phyloP scores from a whole-genome alignment of 2,888 invertebrate genomes.

The Nymphalis polychloros region DNA sequence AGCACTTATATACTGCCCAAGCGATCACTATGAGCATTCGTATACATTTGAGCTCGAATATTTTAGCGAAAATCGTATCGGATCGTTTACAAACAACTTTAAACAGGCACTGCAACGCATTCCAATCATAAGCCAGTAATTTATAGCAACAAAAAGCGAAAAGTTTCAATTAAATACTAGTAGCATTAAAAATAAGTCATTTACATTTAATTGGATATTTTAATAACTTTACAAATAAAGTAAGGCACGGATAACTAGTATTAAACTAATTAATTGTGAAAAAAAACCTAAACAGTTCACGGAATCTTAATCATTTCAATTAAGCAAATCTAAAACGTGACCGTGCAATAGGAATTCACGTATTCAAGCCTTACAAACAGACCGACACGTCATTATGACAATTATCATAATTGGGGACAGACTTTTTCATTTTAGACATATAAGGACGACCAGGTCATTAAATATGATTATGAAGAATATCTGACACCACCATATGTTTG shows the following conservation, averaged over 20 bases:
- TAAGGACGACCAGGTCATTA: neutral
- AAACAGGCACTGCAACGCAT: no score
- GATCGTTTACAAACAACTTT: no score
- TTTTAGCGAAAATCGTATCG: no score
- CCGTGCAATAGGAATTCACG: slow-evolving; percentile 14
- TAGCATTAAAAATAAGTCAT: no score
- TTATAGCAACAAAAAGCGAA: no score
- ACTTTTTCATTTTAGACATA: slow-evolving; percentile 11
- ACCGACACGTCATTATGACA: slow-evolving; percentile 22
- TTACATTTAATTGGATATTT: no score
- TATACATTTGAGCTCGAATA: no score
- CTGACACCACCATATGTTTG: neutral
- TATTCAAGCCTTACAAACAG: slow-evolving; percentile 17
- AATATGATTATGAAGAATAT: neutral
- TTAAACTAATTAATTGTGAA: neutral
- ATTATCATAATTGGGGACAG: slow-evolving; percentile 23
- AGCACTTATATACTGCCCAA: no score
- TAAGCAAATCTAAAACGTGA: slow-evolving; percentile 10
- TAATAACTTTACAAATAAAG: neutral
- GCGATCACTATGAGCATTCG: no score
- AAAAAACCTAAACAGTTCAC: slow-evolving; percentile 9
- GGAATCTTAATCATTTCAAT: slow-evolving; percentile 18
- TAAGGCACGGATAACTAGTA: neutral
- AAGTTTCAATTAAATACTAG: no score
- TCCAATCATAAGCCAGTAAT: no score